phyloP scores from a whole-genome alignment of 2,888 invertebrate species.

The Esperia sulphurella region DNA sequence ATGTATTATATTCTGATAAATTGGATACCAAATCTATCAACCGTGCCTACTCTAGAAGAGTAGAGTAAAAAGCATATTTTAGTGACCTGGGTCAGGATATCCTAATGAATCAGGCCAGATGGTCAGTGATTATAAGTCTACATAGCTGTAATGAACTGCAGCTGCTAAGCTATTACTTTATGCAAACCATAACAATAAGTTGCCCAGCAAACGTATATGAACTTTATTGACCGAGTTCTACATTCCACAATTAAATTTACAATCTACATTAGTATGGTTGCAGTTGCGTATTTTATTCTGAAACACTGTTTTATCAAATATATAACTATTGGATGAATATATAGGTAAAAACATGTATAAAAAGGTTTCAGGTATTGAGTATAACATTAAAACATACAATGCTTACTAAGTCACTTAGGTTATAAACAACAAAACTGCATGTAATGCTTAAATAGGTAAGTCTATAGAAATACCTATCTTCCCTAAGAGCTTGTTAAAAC shows the following conservation, averaged over 20 bases:
- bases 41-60: too few species aligned
- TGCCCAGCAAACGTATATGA: background rate
- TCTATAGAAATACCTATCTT: background rate
- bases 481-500: too few species aligned
- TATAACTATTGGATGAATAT: background rate
- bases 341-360: conserved; percentile 12
- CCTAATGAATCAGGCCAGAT: conserved; percentile 28
- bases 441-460: background rate
- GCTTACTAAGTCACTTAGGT: too few species aligned
- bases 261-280: too few species aligned
- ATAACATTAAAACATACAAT: too few species aligned
- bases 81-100: background rate
- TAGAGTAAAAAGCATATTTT: background rate
- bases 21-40: too few species aligned
- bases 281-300: too few species aligned
- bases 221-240: conserved; percentile 16
- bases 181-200: conserved; percentile 22
- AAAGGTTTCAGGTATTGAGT: conserved; percentile 4
- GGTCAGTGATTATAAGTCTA: conserved; percentile 39
- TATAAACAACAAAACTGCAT: background rate
- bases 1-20: too few species aligned
- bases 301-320: background rate
- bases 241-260: too few species aligned
- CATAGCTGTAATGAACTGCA: conserved; percentile 44
- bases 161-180: conserved; percentile 38